Evolutionary conservation across 2,888 invertebrate genomes (phyloP).

Genomic region (Drosophila prolongata): DNA sequence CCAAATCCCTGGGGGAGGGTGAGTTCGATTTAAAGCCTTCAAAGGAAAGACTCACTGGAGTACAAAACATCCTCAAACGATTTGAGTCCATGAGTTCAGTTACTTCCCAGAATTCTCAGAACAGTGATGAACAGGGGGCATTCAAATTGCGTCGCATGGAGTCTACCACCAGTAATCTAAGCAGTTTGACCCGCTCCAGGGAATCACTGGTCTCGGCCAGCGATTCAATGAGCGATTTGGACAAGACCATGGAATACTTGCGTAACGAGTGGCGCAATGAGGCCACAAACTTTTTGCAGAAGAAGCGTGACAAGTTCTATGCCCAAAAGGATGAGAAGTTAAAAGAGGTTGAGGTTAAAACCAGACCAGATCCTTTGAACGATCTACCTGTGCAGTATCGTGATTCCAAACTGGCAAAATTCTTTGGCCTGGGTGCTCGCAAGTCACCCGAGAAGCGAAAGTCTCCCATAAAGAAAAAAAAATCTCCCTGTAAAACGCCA

Average conservation of each 20-base stretch:
- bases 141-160: conserved; percentile 81
- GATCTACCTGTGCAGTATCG: conserved; percentile 78
- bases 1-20: conserved; percentile 80
- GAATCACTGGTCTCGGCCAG: conserved; percentile 79
- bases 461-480: conserved; percentile 71
- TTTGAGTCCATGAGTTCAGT: conserved; percentile 82
- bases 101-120: conserved; percentile 58
- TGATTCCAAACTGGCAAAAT: conserved; percentile 81
- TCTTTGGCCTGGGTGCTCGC: conserved; percentile 76
- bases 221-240: conserved; percentile 81
- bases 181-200: conserved; percentile 77
- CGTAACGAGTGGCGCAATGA: conserved; percentile 83
- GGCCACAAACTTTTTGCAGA: conserved; percentile 83
- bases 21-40: conserved; percentile 67
- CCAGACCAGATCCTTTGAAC: conserved; percentile 12
- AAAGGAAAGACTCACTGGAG: conserved; percentile 60
- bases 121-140: conserved; percentile 65
- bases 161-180: conserved; percentile 79
- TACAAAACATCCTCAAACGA: conserved; percentile 81
- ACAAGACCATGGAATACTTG: conserved; percentile 83
- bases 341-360: conserved; percentile 32
- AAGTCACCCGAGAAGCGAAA: conserved; percentile 72
- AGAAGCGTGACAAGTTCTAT: conserved; percentile 81
- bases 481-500: conserved; percentile 54
- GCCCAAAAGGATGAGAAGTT: conserved; percentile 66